Base-by-base conservation (phyloP, 2,797 vertebrate species). In the Sciurus carolinensis region DNA sequence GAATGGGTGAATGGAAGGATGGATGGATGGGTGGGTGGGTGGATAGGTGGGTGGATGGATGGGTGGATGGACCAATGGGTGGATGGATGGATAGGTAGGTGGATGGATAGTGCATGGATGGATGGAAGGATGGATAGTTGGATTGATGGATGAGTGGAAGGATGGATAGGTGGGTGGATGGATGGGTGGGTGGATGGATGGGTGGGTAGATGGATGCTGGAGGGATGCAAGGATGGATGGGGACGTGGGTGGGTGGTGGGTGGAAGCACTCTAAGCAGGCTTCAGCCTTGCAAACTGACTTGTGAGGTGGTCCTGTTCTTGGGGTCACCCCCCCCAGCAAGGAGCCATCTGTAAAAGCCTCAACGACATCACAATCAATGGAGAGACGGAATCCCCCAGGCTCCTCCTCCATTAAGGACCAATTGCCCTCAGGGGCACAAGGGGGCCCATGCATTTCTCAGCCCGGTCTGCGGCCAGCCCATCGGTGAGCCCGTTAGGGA, bases 401-500 rank as follows among this genome's bases (percentile, higher is more conserved):
- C n/a, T 57, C 50, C 39, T 11, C 3, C 42, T 75, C 44, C 17
- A 6, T 96, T 94, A 95, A 95, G 84, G 50, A 90, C 42, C 59
- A 11, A 85, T 0, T 3, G 26, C 88, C 85, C 87, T 86, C 10
- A 17, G 39, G 13, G 69, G 30, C 71, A 26, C 24, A 54, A 36
- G 26, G 62, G 39, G 50, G 20, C 84, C 93, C 84, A 97, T 95
- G 84, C 93, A 89, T 96, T 90, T 96, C 95, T 95, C 96, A 82
- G n/a, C n/a, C n/a, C n/a, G n/a, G n/a, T 95, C 97, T 89, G 81
- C 42, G 2, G 0, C 33, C 89, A 57, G 72, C 52, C 92, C 92
- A 71, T n/a, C 93, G 59, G 86, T 44, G 81, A 89, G 72, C 83
- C 95, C 94, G 96, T 96, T 95, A 97, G 95, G 69, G 83, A 88